Evolutionary conservation across 2,888 invertebrate species (phyloP).

Genomic region (Ophraella communa): DNA sequence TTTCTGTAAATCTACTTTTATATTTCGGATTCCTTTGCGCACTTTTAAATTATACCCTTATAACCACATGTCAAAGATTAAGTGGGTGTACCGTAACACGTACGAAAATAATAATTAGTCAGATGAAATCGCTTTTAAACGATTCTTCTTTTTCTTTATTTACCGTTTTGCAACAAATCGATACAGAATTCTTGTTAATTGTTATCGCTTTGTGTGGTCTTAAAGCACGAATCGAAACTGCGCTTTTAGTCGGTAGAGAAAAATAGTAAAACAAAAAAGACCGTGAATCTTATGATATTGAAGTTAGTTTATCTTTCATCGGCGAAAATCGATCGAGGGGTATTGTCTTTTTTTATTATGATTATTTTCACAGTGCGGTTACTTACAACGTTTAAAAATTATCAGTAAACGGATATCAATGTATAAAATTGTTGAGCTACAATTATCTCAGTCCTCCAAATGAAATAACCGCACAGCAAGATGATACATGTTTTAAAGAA

Average conservation of each 20-base stretch:
- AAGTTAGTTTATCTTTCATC: conserved; percentile 37
- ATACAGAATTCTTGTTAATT: conserved; percentile 50
- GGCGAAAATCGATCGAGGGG: conserved; percentile 28
- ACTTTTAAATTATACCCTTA: conserved; percentile 46
- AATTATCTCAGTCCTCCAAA: not conserved
- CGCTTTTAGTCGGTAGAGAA: conserved; percentile 42
- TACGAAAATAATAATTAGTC: conserved; percentile 52
- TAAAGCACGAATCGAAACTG: conserved; percentile 44
- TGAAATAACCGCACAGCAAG: not conserved
- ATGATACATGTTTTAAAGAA: no score
- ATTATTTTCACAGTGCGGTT: conserved; percentile 23
- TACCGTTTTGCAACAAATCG: conserved; percentile 45
- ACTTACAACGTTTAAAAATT: conserved; percentile 23
- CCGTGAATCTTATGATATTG: conserved; percentile 36
- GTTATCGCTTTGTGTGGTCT: conserved; percentile 51
- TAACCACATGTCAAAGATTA: conserved; percentile 49
- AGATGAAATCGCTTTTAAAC: conserved; percentile 48
- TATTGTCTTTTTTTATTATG: conserved; percentile 5
- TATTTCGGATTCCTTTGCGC: conserved; percentile 38
- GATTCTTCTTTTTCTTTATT: conserved; percentile 39
- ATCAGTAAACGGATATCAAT: conserved; percentile 9
- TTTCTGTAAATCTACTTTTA: not conserved
- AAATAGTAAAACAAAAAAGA: conserved; percentile 36
- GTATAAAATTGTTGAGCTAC: not conserved
- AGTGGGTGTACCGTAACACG: conserved; percentile 52